phyloP scores from a whole-genome alignment of 2,113 vertebrate species.

The Rhadina sibilatrix region DNA sequence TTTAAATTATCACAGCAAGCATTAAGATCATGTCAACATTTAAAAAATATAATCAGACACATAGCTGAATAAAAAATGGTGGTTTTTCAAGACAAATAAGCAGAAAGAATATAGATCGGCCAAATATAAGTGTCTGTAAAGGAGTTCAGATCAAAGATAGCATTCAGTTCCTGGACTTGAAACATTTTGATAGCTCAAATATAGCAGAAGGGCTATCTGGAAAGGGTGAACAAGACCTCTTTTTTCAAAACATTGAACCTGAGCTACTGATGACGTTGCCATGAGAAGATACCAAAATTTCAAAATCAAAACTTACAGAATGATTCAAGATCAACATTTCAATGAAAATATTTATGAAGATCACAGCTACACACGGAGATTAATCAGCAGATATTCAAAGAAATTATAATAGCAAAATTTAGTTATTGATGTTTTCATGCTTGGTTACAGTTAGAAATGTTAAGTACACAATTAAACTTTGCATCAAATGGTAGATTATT shows the following conservation, averaged over 20 bases:
- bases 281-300: not conserved
- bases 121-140: not conserved
- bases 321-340: not conserved
- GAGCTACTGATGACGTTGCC: not conserved
- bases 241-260: not conserved
- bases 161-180: not conserved
- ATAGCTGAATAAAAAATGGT: not conserved
- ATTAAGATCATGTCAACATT: not conserved
- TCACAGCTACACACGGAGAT: not conserved
- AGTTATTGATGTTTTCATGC: conserved; percentile 17
- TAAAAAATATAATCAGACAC: not conserved
- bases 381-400: not conserved
- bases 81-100: not conserved
- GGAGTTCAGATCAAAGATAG: not conserved
- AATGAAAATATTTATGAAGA: not conserved
- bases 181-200: not conserved
- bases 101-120: not conserved
- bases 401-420: not conserved
- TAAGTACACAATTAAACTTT: conserved; percentile 54
- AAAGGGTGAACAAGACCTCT: not conserved
- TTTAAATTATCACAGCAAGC: not conserved
- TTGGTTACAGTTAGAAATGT: conserved; percentile 32
- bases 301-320: not conserved
- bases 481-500: not conserved
- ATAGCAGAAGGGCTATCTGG: not conserved